phyloP scores from a whole-genome alignment of 2,113 vertebrate genomes.

The Todiramphus chloris region DNA sequence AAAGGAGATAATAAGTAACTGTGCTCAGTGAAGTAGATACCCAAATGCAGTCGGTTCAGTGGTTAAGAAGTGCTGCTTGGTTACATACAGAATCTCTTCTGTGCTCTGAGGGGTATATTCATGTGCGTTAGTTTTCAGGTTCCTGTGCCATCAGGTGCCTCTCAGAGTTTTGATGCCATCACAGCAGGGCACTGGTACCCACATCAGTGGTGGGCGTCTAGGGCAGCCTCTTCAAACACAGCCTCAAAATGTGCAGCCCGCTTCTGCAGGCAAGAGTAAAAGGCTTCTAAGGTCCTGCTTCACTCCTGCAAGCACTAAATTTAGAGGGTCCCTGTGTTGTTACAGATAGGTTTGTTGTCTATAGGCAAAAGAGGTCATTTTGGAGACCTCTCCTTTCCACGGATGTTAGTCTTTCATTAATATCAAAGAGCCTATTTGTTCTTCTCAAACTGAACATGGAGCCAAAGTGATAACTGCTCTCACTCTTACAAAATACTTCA shows the following conservation, averaged over 20 bases:
- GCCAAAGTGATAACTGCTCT: not conserved
- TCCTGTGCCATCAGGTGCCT: not conserved
- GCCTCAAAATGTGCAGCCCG: accelerated
- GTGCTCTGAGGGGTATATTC: not conserved
- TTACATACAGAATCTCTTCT: not conserved
- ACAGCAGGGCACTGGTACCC: not conserved
- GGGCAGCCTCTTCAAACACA: not conserved
- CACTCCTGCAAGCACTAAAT: not conserved
- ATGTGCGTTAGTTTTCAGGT: not conserved
- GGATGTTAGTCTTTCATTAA: not conserved
- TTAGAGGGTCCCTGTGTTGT: not conserved
- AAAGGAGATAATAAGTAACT: not conserved
- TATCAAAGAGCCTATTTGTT: not conserved
- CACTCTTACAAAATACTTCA: not conserved
- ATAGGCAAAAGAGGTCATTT: not conserved
- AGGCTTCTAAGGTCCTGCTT: not conserved
- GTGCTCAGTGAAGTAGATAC: not conserved
- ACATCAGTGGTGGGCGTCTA: not conserved
- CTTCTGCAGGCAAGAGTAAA: not conserved
- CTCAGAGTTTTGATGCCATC: not conserved
- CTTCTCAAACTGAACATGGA: not conserved
- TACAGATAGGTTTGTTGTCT: not conserved
- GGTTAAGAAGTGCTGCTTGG: not conserved
- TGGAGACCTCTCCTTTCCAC: not conserved
- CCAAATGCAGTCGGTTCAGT: not conserved